Evolutionary conservation across 2,113 vertebrate genomes (phyloP), one percentile per base, ranked within the genome.

Genomic region (Ascaphus truei): DNA sequence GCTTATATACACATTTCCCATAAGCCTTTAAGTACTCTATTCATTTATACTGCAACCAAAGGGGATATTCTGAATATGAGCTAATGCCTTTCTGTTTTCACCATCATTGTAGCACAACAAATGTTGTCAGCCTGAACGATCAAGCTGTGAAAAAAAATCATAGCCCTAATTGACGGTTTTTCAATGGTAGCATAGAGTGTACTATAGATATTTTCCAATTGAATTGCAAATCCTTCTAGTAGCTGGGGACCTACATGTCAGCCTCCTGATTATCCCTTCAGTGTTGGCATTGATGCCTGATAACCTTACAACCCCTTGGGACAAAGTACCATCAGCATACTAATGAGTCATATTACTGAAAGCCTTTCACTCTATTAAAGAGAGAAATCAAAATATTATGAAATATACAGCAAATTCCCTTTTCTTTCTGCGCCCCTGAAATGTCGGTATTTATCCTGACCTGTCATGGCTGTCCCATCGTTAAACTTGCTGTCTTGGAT

Each of bases 211-310:
- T 62, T 41, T 50, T 22, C 20, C 31, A 48, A 57, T 33, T 39
- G 63, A 68, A 36, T 1, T 67, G 55, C 53, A 37, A 52, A 67
- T 71, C 26, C 4, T 58, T 43, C 52, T 51, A 56, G 57, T 65
- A 37, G 33, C 7, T 48, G 22, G 23, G 30, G 53, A 41, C 11
- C 59, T 29, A 12, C 0, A 0, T 20, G 39, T 73, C 34, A 58
- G 55, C 43, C 22, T 60, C 8, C 9, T 50, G 48, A 5, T 30
- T 51, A 9, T 58, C 41, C 16, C 71, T 68, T 52, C 68, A 37
- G 16, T 45, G 18, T 37, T 62, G 33, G 20, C 52, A 12, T 55
- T 72, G 31, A 29, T 75, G 37, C 43, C 39, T 1, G 27, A 1
- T 15, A 61, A 72, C 52, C 71, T 52, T 5, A 48, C 43, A 75